Conservation (phyloP, 2,113 vertebrate species). For the Geococcyx californianus region DNA sequence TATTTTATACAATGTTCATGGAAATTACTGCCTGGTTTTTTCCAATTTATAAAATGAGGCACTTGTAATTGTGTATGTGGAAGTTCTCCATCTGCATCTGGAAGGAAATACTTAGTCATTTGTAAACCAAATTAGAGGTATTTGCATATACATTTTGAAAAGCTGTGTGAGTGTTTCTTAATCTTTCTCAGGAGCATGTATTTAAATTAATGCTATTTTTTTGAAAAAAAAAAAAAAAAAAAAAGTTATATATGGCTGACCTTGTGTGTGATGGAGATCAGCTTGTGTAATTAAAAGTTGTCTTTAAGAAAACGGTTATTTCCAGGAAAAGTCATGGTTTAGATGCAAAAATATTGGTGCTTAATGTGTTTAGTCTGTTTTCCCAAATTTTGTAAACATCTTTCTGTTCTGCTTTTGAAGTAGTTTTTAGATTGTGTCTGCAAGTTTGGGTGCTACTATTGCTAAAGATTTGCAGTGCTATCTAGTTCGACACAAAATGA, state of each 20-base stretch:
- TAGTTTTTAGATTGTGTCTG: background rate
- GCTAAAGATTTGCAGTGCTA: too few species aligned
- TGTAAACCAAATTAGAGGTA: background rate
- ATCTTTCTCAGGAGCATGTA: background rate
- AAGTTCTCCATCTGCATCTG: background rate
- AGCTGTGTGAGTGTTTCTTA: background rate
- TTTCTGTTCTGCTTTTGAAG: background rate
- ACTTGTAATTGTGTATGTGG: background rate
- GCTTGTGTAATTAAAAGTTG: background rate
- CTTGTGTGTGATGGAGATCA: background rate
- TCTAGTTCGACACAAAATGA: background rate
- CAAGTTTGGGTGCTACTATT: too few species aligned
- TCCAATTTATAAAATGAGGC: background rate
- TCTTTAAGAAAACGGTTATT: background rate
- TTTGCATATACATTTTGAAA: background rate
- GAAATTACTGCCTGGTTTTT: background rate
- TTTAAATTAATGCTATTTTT: background rate
- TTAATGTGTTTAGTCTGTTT: constrained; percentile 27
- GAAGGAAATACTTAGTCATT: background rate
- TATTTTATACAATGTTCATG: background rate
- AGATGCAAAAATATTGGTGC: background rate
- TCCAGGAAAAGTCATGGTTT: constrained; percentile 1
- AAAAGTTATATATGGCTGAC: background rate
- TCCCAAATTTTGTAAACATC: background rate
- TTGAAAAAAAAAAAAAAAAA: too few species aligned